phyloP scores from a whole-genome alignment of 2,888 invertebrate genomes.

The Phrixothrix hirtus region DNA sequence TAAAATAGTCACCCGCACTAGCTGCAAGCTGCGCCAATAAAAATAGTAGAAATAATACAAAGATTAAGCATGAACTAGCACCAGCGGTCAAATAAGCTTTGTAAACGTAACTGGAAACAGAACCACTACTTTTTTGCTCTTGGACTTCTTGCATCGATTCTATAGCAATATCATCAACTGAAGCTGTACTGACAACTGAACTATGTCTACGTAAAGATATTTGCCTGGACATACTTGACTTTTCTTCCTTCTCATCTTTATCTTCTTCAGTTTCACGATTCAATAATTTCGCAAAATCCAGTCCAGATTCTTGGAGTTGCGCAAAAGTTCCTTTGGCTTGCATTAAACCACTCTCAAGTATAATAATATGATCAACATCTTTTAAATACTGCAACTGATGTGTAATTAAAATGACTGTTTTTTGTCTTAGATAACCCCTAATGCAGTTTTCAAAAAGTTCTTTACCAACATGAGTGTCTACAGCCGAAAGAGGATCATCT shows the following conservation, averaged over 20 bases:
- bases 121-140: slow-evolving; percentile 66
- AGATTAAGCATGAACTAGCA: slow-evolving; percentile 66
- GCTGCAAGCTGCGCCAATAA: slow-evolving; percentile 69
- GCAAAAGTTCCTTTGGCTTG: slow-evolving; percentile 63
- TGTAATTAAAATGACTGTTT: slow-evolving; percentile 76
- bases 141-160: slow-evolving; percentile 49
- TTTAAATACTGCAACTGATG: slow-evolving; percentile 83
- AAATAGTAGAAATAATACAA: slow-evolving; percentile 65
- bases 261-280: slow-evolving; percentile 6
- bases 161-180: slow-evolving; percentile 52
- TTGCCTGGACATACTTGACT: neutral
- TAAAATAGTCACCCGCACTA: slow-evolving; percentile 78
- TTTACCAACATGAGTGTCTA: slow-evolving; percentile 71
- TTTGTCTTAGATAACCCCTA: slow-evolving; percentile 62
- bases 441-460: slow-evolving; percentile 73
- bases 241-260: slow-evolving; percentile 1
- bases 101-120: slow-evolving; percentile 60
- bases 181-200: slow-evolving; percentile 61
- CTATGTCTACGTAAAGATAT: too few relatives aligned
- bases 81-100: slow-evolving; percentile 72
- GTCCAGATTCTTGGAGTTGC: slow-evolving; percentile 69
- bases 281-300: slow-evolving; percentile 68
- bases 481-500: slow-evolving; percentile 78
- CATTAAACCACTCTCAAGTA: slow-evolving; percentile 60
- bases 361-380: slow-evolving; percentile 59